Conservation (phyloP, 2,888 invertebrate species). For the Ophioninae sp. region DNA sequence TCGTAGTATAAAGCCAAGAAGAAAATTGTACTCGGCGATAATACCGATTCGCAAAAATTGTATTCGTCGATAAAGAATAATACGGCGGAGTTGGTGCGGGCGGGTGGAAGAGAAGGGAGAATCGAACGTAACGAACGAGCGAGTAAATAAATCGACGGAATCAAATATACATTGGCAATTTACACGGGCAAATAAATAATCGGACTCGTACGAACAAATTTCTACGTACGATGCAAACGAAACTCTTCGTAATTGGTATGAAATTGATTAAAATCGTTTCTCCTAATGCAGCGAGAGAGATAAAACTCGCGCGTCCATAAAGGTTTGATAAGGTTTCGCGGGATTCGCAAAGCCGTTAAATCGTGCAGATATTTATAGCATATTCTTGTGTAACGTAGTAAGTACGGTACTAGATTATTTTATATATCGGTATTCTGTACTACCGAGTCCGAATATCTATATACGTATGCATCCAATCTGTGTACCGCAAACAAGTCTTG, state of each 20-base stretch:
- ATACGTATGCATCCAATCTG: conserved; percentile 22
- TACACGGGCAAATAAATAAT: background rate
- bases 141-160: background rate
- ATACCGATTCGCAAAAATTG: background rate
- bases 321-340: conserved; percentile 25
- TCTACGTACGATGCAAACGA: background rate
- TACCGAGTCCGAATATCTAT: conserved; percentile 1
- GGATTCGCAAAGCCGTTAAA: conserved; percentile 36
- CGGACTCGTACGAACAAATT: background rate
- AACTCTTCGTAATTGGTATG: conserved; percentile 12
- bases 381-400: conserved; percentile 31
- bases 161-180: background rate
- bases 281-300: background rate
- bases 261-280: conserved; percentile 15
- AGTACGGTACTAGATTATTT: conserved; percentile 22
- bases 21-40: background rate
- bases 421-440: conserved; percentile 13
- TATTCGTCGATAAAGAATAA: background rate
- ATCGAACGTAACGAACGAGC: background rate
- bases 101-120: background rate
- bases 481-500: conserved; percentile 47
- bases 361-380: conserved; percentile 31
- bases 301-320: background rate
- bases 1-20: background rate
- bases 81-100: background rate